These are phyloP conservation scores for Lobophora halterata DNA, from an alignment of 2,888 invertebrate species.

Conservation along the genomic window DNA sequence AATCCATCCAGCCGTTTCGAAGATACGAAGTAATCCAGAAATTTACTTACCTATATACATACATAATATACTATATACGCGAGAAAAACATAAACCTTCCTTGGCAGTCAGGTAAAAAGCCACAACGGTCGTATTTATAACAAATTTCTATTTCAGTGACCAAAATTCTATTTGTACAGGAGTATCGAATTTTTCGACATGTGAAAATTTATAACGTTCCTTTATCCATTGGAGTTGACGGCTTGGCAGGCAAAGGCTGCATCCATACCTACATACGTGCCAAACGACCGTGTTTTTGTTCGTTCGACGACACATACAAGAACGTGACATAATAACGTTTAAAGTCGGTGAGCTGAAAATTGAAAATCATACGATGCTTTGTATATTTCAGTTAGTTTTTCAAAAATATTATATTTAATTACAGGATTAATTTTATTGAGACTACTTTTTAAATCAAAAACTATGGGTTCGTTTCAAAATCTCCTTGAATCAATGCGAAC, in stretches of 20 bases:
- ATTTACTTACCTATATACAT: too few relatives aligned
- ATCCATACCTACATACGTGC: conserved; percentile 49
- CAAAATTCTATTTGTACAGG: conserved; percentile 1
- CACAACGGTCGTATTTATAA: background rate
- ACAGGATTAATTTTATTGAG: too few relatives aligned
- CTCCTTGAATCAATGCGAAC: too few relatives aligned
- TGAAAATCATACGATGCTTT: conserved; percentile 11
- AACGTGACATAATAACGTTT: conserved; percentile 20
- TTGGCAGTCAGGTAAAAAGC: too few relatives aligned
- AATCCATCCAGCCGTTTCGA: too few relatives aligned
- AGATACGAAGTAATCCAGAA: too few relatives aligned
- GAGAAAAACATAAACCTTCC: too few relatives aligned
- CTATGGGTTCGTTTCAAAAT: too few relatives aligned
- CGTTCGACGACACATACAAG: conserved; percentile 16
- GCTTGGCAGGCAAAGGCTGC: conserved; percentile 43
- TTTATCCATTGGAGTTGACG: conserved; percentile 48
- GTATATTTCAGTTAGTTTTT: conserved; percentile 3
- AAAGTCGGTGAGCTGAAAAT: conserved; percentile 21
- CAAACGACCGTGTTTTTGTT: conserved; percentile 45
- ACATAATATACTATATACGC: too few relatives aligned
- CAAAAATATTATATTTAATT: too few relatives aligned
- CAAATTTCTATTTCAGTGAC: background rate
- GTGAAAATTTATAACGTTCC: conserved; percentile 52
- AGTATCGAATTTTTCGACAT: conserved; percentile 42
- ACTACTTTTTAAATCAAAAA: too few relatives aligned